These are phyloP conservation scores for Mionectes olivaceus DNA, from an alignment of 2,797 vertebrate species.

Conservation along the genomic window DNA sequence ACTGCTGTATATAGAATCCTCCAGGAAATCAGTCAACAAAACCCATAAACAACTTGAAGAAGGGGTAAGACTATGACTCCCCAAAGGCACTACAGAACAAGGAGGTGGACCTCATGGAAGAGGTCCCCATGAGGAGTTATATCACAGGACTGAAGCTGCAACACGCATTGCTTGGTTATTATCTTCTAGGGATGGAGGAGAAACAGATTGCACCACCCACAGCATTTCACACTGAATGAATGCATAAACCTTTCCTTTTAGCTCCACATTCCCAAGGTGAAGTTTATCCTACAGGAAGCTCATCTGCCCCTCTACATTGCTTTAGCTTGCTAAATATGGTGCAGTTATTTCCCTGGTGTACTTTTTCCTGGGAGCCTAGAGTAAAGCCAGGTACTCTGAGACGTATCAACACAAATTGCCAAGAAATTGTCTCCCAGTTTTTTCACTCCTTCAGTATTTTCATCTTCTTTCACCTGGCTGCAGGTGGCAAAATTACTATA, in stretches of 20 bases:
- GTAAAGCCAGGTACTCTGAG: background rate
- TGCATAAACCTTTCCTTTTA: background rate
- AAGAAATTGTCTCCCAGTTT: background rate
- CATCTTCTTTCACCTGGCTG: background rate
- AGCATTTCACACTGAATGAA: background rate
- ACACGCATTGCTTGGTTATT: background rate
- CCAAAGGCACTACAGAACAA: background rate
- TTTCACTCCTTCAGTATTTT: background rate
- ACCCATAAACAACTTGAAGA: background rate
- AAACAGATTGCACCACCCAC: conserved; percentile 8
- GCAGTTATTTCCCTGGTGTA: background rate
- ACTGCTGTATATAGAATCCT: background rate
- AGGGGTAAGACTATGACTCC: background rate
- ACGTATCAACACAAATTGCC: background rate
- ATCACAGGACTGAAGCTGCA: background rate
- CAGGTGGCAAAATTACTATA: background rate
- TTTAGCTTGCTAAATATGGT: background rate
- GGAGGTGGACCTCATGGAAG: background rate
- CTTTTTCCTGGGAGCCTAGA: background rate
- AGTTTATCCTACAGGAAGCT: background rate
- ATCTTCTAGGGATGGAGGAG: background rate
- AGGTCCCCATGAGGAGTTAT: background rate
- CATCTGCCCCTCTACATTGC: background rate
- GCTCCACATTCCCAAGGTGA: background rate
- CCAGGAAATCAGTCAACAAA: background rate